These are phyloP conservation scores for Sceliomorpha sp. DNA, from an alignment of 2,888 invertebrate genomes.

Conservation along the genomic window DNA sequence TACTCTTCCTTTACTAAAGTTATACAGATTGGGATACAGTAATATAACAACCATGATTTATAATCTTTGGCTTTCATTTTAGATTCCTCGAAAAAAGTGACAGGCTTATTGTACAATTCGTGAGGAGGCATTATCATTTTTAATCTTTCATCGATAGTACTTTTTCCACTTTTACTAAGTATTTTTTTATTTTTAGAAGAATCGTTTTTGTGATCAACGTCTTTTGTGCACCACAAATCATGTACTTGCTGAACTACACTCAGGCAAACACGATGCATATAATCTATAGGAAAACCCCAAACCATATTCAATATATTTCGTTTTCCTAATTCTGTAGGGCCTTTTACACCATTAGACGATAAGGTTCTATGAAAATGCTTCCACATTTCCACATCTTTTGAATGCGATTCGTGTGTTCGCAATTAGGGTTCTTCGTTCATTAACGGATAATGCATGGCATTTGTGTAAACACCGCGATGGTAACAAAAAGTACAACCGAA, in stretches of 20 bases:
- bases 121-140: slow-evolving; percentile 13
- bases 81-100: slow-evolving; percentile 4
- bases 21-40: background rate
- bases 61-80: slow-evolving; percentile 20
- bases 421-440: background rate
- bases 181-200: background rate
- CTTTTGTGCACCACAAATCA: background rate
- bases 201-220: background rate
- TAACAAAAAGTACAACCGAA: slow-evolving; percentile 2
- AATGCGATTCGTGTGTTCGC: slow-evolving; percentile 1
- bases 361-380: background rate
- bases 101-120: slow-evolving; percentile 11
- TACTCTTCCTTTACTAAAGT: background rate
- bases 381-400: background rate
- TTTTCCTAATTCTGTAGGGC: background rate
- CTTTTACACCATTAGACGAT: background rate
- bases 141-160: background rate
- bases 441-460: slow-evolving; percentile 3
- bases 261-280: slow-evolving; percentile 8
- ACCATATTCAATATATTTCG: slow-evolving; percentile 3
- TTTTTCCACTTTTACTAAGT: background rate
- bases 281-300: slow-evolving; percentile 10
- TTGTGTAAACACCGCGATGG: background rate
- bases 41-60: background rate
- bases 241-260: slow-evolving; percentile 1